These are phyloP conservation scores for Molossus alvarezi DNA, from an alignment of 2,797 vertebrate species.

Conservation along the genomic window DNA sequence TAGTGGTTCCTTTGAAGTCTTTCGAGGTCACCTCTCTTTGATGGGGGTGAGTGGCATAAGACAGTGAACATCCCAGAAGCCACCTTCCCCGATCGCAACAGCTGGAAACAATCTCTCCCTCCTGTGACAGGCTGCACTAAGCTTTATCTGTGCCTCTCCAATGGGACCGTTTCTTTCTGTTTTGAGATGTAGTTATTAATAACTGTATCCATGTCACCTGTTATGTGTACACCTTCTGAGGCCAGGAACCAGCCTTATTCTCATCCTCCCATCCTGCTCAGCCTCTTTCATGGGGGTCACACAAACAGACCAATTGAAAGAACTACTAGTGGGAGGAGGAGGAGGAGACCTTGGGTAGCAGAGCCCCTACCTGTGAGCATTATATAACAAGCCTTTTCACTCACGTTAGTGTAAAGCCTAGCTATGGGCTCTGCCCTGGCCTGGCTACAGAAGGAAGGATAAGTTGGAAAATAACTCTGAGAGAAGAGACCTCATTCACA, in stretches of 20 bases:
- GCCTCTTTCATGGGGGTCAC: not conserved
- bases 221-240: not conserved
- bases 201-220: not conserved
- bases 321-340: not conserved
- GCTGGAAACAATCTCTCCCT: slow-evolving; percentile 69
- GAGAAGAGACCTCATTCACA: not conserved
- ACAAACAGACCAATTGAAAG: not conserved
- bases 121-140: not conserved
- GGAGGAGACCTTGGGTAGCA: not conserved
- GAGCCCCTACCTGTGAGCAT: not conserved
- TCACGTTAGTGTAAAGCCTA: not conserved
- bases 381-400: not conserved
- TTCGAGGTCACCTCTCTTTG: slow-evolving; percentile 64
- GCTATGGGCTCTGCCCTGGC: not conserved
- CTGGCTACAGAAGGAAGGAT: not conserved
- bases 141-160: slow-evolving; percentile 2
- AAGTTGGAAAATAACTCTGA: not conserved
- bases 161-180: slow-evolving; percentile 13
- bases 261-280: not conserved
- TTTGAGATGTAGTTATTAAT: not conserved
- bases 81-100: slow-evolving; percentile 45
- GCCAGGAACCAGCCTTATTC: not conserved
- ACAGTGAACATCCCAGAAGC: slow-evolving; percentile 61
- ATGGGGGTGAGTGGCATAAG: slow-evolving; percentile 67
- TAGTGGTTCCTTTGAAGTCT: slow-evolving; percentile 64